Evolutionary conservation across 2,888 invertebrate species (phyloP), one percentile per base, ranked within the genome.

Genomic region (Empis stercorea): DNA sequence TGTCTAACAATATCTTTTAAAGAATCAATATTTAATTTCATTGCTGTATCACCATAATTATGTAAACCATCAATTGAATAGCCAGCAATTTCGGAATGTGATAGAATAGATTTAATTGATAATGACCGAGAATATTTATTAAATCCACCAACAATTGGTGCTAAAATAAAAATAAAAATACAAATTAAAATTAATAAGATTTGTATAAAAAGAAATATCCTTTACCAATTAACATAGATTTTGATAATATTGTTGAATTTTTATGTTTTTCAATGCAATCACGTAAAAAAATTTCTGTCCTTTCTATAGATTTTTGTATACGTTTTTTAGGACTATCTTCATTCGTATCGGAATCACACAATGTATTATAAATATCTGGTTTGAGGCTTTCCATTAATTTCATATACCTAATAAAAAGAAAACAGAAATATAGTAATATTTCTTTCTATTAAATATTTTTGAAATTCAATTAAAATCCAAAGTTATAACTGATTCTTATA

Each of bases 41-140:
- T 57, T 1, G 66, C 66, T 11, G 56, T 66, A 56, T 79, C 70
- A 52, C 86, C 84, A 59, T 84, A 82, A 57, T 78, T 80, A 55
- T 87, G 84, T 47, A 93, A 74, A 2, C 93, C 92, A 61, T 88
- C 87, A 39, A 94, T 74, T 2, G 88, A 73, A 63, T 81, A 84
- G 3, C 93, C 94, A 47, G 71, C 69, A 45, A 87, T 65, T 47
- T 72, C 63, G 16, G 79, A 65, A 13, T 65, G 67, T 52, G 79
- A 68, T 43, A 73, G 67, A 48, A 79, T 59, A 50, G 76, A 74
- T 53, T 78, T 71, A 15, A 84, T 78, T 45, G 78, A 82, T 45
- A 75, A 71, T 52, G 78, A 71, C 60, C 87, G 76, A 51, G 79
- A 77, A 44, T 73, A 71, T n/a, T 73, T 65, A 62, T 75, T 71